phyloP scores from a whole-genome alignment of 2,888 invertebrate species.

The Lithophane leautieri region DNA sequence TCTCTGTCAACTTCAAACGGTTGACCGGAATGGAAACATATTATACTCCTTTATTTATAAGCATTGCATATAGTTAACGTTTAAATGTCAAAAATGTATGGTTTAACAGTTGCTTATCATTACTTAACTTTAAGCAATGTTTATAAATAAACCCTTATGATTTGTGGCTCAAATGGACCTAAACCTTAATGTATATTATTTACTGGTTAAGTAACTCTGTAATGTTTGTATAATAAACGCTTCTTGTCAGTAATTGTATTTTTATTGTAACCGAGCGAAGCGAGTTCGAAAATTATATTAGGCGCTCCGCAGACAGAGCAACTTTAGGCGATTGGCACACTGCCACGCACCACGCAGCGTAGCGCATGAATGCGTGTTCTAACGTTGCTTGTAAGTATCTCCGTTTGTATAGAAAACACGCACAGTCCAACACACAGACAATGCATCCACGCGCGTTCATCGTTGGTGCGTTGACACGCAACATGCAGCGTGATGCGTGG shows the following conservation, averaged over 20 bases:
- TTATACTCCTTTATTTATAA: too few species aligned
- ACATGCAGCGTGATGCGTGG: too few species aligned
- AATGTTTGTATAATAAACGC: slow-evolving; percentile 57
- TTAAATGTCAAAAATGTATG: neutral
- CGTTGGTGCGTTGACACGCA: too few species aligned
- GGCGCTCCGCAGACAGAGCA: too few species aligned
- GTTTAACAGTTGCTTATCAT: neutral
- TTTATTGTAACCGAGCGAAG: neutral
- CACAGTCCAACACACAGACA: too few species aligned
- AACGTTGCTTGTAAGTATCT: too few species aligned
- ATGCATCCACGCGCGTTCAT: too few species aligned
- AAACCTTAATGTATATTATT: slow-evolving; percentile 50
- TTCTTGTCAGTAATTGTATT: slow-evolving; percentile 32
- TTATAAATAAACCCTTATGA: neutral
- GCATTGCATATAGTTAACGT: neutral
- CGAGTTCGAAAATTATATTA: neutral
- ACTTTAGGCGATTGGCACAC: too few species aligned
- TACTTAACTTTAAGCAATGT: neutral
- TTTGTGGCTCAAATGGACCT: neutral
- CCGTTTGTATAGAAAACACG: too few species aligned
- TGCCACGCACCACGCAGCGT: too few species aligned
- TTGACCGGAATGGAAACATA: neutral
- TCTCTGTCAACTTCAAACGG: neutral
- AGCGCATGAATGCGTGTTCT: too few species aligned
- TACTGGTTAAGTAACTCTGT: slow-evolving; percentile 48